Base-by-base conservation (phyloP, 2,113 vertebrate genomes). In the Ivindomyrus marchei region DNA sequence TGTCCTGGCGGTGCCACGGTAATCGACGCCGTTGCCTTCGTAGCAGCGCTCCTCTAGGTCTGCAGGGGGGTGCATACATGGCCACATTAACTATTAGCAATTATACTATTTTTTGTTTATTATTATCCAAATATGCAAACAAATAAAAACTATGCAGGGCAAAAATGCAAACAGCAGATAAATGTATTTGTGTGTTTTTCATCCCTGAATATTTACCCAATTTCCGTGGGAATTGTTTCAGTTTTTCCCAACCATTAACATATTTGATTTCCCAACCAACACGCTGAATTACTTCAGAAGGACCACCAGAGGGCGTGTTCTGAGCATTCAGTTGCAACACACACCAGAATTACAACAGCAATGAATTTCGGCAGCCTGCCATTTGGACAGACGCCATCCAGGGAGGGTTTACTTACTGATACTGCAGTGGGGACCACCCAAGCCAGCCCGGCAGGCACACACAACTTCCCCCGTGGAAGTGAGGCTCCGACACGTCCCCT, bases 401-500 rank as follows among this genome's bases (percentile, higher is more conserved):
- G 15, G 36, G 24, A 27, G 8, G 83, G 9, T 47, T 27, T 53
- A 94, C 98, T 98, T 94, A 99, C 98, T 95, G 0, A 98, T 92
- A 94, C 96, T 95, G 80, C 98, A 99, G 24, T 95, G 90, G 6
- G 94, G 94, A 1, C 98, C 98, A 0, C 92, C 91, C n/a, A 92
- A 96, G 89, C 93, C 93, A 0, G 19, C 36, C 27, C 93, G 95
- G 91, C 98, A 99, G 91, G 93, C 92, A 3, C 98, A 99, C 42
- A 97, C 94, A 0, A 91, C 94, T 91, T 94, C 93, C 36, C 96
- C 93, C 0, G 93, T 97, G 92, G 89, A 85, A n/a, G 90, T 56
- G 84, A 97, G 93, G 90, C 96, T 91, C 86, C 97, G 96, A 91
- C 98, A 99, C 87, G 94, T 92, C 58, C 97, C 97, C 0, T 95